These are phyloP conservation scores for Spinus pinus DNA, from an alignment of 2,797 vertebrate species.

Conservation along the genomic window DNA sequence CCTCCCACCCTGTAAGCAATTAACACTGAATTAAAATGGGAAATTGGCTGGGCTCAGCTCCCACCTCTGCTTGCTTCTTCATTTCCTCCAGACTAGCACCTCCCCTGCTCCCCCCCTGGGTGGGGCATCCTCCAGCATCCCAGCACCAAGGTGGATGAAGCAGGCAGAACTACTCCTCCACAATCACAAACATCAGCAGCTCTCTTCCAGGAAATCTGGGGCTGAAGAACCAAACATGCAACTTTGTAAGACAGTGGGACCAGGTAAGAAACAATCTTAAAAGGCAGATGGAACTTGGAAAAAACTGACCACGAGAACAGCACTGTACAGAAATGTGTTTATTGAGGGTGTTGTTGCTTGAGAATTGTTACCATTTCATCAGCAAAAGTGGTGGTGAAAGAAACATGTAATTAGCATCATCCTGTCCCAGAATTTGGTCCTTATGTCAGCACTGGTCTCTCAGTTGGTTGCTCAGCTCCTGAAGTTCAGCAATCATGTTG, in stretches of 20 bases:
- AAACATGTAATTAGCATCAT: neutral
- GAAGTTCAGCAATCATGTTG: slow-evolving; percentile 79
- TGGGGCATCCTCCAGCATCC: neutral
- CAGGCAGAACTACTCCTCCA: neutral
- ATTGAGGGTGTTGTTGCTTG: neutral
- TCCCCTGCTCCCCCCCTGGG: accelerated
- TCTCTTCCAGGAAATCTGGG: slow-evolving; percentile 17
- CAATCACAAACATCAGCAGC: slow-evolving; percentile 11
- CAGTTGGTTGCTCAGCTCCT: slow-evolving; percentile 82
- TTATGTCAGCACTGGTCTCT: slow-evolving; percentile 63
- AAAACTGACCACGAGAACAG: slow-evolving; percentile 25
- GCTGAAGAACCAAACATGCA: neutral
- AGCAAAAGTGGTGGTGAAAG: neutral
- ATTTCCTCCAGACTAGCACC: neutral
- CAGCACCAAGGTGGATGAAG: neutral
- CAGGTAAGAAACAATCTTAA: neutral
- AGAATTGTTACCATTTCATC: slow-evolving; percentile 4
- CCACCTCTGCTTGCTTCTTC: neutral
- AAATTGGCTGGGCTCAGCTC: neutral
- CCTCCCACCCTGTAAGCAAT: neutral
- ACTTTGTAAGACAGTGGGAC: neutral
- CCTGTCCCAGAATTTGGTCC: neutral
- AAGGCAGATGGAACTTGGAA: neutral
- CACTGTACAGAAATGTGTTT: slow-evolving; percentile 36
- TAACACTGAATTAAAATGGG: neutral